Evolutionary conservation across 2,797 vertebrate genomes (phyloP).

Genomic region (Ispidina lecontei): DNA sequence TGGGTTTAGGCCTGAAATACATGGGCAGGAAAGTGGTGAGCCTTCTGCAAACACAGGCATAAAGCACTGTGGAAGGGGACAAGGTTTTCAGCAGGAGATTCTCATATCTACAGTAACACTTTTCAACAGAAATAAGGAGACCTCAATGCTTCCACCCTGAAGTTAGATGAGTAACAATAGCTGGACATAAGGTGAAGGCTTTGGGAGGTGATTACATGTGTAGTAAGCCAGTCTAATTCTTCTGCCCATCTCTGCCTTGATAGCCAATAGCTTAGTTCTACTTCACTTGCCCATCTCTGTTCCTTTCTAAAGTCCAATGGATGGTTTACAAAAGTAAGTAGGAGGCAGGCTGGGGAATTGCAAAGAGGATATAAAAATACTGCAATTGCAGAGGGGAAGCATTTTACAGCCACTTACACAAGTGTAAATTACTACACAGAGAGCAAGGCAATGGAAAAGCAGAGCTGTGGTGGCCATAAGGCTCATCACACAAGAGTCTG

Average conservation of each 20-base stretch:
- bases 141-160: background rate
- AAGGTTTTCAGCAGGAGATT: background rate
- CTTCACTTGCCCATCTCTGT: background rate
- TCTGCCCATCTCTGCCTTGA: conserved; percentile 19
- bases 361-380: conserved; percentile 31
- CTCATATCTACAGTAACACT: background rate
- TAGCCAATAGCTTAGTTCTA: conserved; percentile 3
- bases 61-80: background rate
- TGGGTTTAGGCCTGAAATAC: background rate
- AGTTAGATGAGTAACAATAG: background rate
- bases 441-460: conserved; percentile 56
- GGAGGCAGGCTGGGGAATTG: conserved; percentile 23
- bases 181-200: background rate
- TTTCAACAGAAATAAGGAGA: background rate
- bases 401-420: conserved; percentile 51
- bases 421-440: conserved; percentile 28
- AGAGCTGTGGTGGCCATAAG: conserved; percentile 37
- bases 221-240: background rate
- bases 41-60: background rate
- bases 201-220: background rate
- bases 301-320: background rate
- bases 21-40: background rate
- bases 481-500: background rate
- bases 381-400: conserved; percentile 50
- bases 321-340: conserved; percentile 7